Percentiles rank a stretch among this genome's conserved stretches.
Evolutionary conservation across 2,797 vertebrate species (phyloP).

Genomic region (Linurgus olivaceus): DNA sequence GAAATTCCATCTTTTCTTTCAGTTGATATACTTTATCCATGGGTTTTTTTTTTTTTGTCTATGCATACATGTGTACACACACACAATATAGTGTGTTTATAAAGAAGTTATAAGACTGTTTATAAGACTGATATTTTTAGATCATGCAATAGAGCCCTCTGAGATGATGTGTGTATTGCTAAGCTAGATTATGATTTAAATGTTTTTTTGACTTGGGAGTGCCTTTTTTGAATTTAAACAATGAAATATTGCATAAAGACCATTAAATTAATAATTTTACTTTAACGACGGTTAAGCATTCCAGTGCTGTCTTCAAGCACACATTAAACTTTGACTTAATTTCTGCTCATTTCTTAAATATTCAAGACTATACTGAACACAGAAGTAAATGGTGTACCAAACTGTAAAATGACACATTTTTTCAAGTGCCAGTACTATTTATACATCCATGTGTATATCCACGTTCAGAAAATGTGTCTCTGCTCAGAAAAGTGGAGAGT

Average conservation of each 20-base stretch:
- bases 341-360: not conserved
- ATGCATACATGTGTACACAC: rapidly evolving
- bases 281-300: not conserved
- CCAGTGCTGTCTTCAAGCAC: not conserved
- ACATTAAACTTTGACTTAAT: not conserved
- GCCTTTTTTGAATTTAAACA: not conserved
- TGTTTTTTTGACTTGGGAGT: not conserved
- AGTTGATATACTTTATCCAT: not conserved
- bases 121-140: not conserved
- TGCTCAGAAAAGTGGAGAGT: not conserved
- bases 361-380: not conserved
- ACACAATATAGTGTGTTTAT: too few relatives aligned
- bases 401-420: not conserved
- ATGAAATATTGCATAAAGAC: not conserved
- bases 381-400: not conserved
- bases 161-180: not conserved
- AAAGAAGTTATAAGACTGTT: not conserved
- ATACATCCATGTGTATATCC: not conserved
- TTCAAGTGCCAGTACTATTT: not conserved
- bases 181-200: not conserved
- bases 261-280: not conserved
- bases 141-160: not conserved
- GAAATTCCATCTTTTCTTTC: not conserved
- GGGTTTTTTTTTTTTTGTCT: not conserved
- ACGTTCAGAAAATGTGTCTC: not conserved